Percentiles rank a stretch among this genome's conserved stretches.
Evolutionary conservation across 2,888 invertebrate species (phyloP).

Genomic region (Melinopterus prodromus): DNA sequence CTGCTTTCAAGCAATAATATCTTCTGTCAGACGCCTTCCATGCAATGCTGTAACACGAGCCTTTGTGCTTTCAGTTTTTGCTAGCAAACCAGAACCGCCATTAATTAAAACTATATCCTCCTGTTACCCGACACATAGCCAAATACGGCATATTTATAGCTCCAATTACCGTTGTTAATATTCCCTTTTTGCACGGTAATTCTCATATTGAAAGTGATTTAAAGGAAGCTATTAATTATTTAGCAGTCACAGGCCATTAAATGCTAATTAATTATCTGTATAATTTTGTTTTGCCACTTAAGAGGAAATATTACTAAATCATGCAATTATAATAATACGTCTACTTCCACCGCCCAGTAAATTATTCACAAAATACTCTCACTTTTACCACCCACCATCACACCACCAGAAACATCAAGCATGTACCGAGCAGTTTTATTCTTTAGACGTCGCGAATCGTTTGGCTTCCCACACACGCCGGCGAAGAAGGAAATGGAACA

Average conservation of each 20-base stretch:
- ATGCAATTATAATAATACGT: neutral
- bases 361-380: neutral
- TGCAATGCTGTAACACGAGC: neutral
- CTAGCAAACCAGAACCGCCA: neutral
- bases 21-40: neutral
- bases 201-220: neutral
- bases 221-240: slow-evolving; percentile 15
- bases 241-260: neutral
- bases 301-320: neutral
- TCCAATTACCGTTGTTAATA: neutral
- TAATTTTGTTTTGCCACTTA: neutral
- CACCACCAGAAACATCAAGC: slow-evolving; percentile 9
- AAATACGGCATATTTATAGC: neutral
- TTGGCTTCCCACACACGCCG: slow-evolving; percentile 67
- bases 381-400: slow-evolving; percentile 15
- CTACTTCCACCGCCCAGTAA: neutral
- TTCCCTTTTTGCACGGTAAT: neutral
- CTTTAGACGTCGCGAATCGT: slow-evolving; percentile 69
- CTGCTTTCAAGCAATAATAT: neutral
- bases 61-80: no score
- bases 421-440: slow-evolving; percentile 7
- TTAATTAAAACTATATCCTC: neutral
- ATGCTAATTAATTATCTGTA: neutral
- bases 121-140: neutral
- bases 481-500: slow-evolving; percentile 69